Percentiles rank a stretch among this genome's conserved stretches.
Evolutionary conservation across 2,888 invertebrate species (phyloP).

Genomic region (Tupiocoris notatus): DNA sequence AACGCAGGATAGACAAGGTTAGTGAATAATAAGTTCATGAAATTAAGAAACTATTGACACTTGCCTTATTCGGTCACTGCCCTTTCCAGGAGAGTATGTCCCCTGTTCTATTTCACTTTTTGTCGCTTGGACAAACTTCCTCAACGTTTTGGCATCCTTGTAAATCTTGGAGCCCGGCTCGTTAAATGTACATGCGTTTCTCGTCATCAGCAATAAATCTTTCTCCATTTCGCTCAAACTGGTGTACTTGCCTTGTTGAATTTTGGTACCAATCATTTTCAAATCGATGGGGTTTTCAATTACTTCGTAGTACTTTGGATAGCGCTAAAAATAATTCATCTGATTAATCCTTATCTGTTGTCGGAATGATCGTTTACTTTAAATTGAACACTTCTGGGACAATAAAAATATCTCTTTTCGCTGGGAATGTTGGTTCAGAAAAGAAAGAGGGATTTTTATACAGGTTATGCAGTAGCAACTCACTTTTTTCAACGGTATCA

Average conservation of each 20-base stretch:
- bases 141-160: constrained; percentile 87
- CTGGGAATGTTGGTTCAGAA: not conserved
- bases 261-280: constrained; percentile 86
- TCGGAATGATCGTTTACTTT: too few species aligned
- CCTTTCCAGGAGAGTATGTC: constrained; percentile 61
- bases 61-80: constrained; percentile 68
- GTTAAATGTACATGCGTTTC: constrained; percentile 94
- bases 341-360: too few species aligned
- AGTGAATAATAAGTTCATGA: not conserved
- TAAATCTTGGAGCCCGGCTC: constrained; percentile 96
- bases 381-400: too few species aligned
- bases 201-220: constrained; percentile 85
- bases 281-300: constrained; percentile 94
- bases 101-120: constrained; percentile 73
- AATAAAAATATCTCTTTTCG: too few species aligned
- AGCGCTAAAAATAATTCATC: constrained; percentile 63
- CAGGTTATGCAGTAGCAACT: constrained; percentile 4
- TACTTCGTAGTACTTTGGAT: constrained; percentile 93
- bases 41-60: constrained; percentile 7
- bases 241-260: constrained; percentile 79
- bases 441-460: not conserved
- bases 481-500: constrained; percentile 84
- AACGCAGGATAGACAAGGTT: too few species aligned
- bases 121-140: constrained; percentile 69
- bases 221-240: constrained; percentile 82